Conservation (phyloP, 2,888 invertebrate species). For the Ophioninae sp. region DNA sequence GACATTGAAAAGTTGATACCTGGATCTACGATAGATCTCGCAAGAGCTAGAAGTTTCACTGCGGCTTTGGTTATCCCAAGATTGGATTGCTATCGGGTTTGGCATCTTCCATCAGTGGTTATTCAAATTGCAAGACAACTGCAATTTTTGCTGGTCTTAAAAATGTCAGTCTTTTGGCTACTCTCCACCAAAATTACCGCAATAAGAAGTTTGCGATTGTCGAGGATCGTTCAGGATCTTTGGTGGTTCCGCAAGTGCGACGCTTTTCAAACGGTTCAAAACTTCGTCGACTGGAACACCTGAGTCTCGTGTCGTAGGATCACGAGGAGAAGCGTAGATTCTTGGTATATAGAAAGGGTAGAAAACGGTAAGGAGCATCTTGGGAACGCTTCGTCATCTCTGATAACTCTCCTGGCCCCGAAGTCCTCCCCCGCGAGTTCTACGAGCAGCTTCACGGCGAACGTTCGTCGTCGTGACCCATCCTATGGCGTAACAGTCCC, state of each 20-base stretch:
- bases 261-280: slow-evolving; percentile 52
- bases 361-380: slow-evolving; percentile 76
- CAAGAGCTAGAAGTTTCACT: not conserved
- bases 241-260: slow-evolving; percentile 13
- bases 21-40: not conserved
- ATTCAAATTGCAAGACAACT: not conserved
- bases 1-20: not conserved
- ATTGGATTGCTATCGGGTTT: not conserved
- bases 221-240: slow-evolving; percentile 56
- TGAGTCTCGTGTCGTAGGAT: slow-evolving; percentile 26
- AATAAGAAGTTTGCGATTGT: slow-evolving; percentile 54
- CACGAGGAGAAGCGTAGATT: slow-evolving; percentile 21
- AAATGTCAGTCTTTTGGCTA: slow-evolving; percentile 4
- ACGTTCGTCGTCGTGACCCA: slow-evolving; percentile 12
- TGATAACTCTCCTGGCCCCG: slow-evolving; percentile 75
- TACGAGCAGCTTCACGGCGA: slow-evolving; percentile 46
- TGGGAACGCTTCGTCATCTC: slow-evolving; percentile 79
- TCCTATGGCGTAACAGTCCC: slow-evolving; percentile 34
- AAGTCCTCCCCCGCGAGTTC: slow-evolving; percentile 54
- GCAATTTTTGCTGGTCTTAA: not conserved
- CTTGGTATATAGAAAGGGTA: slow-evolving; percentile 35
- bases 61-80: not conserved
- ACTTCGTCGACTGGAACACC: slow-evolving; percentile 51
- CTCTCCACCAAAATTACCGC: not conserved
- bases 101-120: not conserved